Evolutionary conservation across 2,888 invertebrate species (phyloP).

Genomic region (Cataglyphis altisquamis): DNA sequence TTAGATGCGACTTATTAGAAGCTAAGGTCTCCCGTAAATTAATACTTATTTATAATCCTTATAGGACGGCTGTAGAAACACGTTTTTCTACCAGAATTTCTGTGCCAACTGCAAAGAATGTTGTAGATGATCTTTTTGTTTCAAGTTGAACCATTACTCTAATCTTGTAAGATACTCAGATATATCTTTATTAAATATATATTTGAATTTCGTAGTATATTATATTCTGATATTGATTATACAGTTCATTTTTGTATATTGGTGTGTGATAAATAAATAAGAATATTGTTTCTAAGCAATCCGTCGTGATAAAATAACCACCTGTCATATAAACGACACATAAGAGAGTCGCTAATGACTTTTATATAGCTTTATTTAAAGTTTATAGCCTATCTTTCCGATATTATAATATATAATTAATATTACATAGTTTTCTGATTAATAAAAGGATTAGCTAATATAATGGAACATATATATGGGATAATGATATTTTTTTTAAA

Average conservation of each 20-base stretch:
- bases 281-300: constrained; percentile 86
- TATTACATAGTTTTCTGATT: background rate
- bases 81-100: constrained; percentile 85
- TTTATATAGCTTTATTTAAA: background rate
- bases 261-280: constrained; percentile 86
- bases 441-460: background rate
- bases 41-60: constrained; percentile 85
- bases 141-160: constrained; percentile 84
- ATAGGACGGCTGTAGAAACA: constrained; percentile 77
- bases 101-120: constrained; percentile 86
- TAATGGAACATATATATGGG: background rate
- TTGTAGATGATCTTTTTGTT: constrained; percentile 84
- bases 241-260: constrained; percentile 86
- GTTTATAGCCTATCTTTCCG: background rate
- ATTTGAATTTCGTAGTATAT: constrained; percentile 86
- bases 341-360: background rate
- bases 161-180: constrained; percentile 86
- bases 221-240: constrained; percentile 86
- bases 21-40: constrained; percentile 82
- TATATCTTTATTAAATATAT: constrained; percentile 85
- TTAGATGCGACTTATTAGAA: constrained; percentile 82
- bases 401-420: background rate
- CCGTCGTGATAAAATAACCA: constrained; percentile 27
- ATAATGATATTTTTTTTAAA: background rate
- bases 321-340: constrained; percentile 7